Evolutionary conservation across 2,888 invertebrate genomes (phyloP), one percentile per base, ranked within the genome.

Genomic region (Cepaea hortensis): DNA sequence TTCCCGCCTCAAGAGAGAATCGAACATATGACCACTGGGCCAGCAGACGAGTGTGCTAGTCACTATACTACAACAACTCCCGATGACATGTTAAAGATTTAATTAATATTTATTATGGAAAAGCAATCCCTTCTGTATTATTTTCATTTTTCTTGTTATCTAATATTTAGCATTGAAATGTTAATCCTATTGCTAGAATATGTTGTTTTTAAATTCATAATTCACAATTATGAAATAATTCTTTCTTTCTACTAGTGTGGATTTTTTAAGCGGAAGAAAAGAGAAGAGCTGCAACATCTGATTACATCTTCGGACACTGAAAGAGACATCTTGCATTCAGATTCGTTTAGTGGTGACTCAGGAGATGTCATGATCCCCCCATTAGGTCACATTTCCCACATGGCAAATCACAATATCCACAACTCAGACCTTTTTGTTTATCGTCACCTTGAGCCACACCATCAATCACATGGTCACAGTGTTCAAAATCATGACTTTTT

Each of bases 261-360:
- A 79, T 92, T 92, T 87, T 92, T 92, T 87, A 88, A 88, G 68
- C 87, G 92, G 46, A 90, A 91, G 81, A 87, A 90, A 48, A 88
- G 85, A 46, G 91, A 92, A 62, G 91, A 91, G 65, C 85, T 92
- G 73, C 88, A 88, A 65, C 85, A 84, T 80, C 80, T 90, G 72
- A 87, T 89, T 15, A 80, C 81, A 73, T 85, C 84, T 9, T 85
- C 87, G 15, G 89, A 88, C 65, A 65, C 87, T 13, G 89, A 89
- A 81, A 75, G 86, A 84, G 87, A 87, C 70, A 65, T 85, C 2
- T 77, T 87, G n/a, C 72, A 87, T 48, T 83, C 88, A 9, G 88
- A 87, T 20, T 82, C 85, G 23, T 55, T 87, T 7, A 85, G 85
- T 75, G 87, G 85, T 73, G 80, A 84, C 65, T 86, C 86, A 35